Conservation (phyloP, 2,113 vertebrate species). For the Lipophrys pholis region DNA sequence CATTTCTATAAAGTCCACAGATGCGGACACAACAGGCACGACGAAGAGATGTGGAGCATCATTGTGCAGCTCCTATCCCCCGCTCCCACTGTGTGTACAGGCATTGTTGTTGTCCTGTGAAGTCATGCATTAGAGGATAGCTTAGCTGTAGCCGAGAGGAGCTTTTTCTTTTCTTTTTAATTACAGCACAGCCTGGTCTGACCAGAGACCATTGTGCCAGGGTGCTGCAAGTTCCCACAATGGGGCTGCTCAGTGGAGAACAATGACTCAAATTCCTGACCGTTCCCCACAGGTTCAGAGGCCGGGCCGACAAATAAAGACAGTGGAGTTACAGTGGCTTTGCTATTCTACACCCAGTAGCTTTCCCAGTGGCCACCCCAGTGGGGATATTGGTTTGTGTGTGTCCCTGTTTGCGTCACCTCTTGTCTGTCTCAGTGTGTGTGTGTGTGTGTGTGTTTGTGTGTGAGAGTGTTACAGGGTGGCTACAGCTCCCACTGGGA, state of each 20-base stretch:
- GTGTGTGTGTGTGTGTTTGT: constrained; percentile 30
- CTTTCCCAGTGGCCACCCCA: constrained; percentile 73
- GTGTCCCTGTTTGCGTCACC: constrained; percentile 21
- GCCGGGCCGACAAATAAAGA: constrained; percentile 67
- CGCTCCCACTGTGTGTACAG: constrained; percentile 56
- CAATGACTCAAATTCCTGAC: constrained; percentile 82
- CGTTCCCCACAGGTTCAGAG: constrained; percentile 77
- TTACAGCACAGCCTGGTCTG: constrained; percentile 69
- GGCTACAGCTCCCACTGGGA: constrained; percentile 73
- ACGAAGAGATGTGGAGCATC: constrained; percentile 31
- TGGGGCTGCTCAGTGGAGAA: constrained; percentile 76
- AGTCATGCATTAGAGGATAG: constrained; percentile 79
- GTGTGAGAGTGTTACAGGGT: constrained; percentile 50
- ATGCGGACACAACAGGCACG: constrained; percentile 30
- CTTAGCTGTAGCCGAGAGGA: constrained; percentile 64
- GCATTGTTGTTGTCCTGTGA: constrained; percentile 78
- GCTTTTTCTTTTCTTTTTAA: constrained; percentile 77
- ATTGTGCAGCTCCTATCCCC: constrained; percentile 54
- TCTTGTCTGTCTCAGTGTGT: constrained; percentile 37
- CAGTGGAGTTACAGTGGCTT: constrained; percentile 78
- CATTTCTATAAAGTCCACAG: constrained; percentile 23
- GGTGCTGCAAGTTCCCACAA: constrained; percentile 80
- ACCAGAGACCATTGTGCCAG: constrained; percentile 74
- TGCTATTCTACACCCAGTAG: constrained; percentile 74
- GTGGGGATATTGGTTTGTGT: constrained; percentile 65